phyloP scores from a whole-genome alignment of 2,113 vertebrate species.

The Catagonus wagneri region DNA sequence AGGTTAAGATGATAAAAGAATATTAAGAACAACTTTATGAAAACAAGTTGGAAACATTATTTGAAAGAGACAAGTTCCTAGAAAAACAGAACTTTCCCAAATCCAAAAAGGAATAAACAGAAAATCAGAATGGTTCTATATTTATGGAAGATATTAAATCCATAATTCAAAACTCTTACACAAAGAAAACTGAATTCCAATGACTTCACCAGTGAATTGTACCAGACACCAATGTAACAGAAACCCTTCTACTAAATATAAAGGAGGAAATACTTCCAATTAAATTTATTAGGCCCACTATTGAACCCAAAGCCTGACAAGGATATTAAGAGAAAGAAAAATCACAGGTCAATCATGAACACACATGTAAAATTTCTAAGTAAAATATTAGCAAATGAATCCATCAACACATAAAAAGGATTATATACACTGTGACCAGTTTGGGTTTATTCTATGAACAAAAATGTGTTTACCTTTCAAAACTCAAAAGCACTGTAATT shows the following conservation, averaged over 20 bases:
- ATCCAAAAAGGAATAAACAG: background rate
- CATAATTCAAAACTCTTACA: background rate
- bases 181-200: background rate
- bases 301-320: background rate
- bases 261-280: background rate
- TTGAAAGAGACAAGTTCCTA: background rate
- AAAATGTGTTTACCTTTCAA: background rate
- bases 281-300: background rate
- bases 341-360: background rate
- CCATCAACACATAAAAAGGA: background rate
- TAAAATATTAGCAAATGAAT: background rate
- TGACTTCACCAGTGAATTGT: background rate
- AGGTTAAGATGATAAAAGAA: background rate
- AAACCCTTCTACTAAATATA: slow-evolving; percentile 15
- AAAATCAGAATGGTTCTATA: background rate
- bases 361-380: background rate
- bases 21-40: background rate
- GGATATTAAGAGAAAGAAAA: background rate
- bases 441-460: background rate
- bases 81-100: background rate
- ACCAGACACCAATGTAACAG: background rate
- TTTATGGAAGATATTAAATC: background rate
- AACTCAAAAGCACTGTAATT: background rate
- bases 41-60: background rate
- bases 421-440: background rate